Evolutionary conservation across 1,140 invertebrate genomes (phyloP).

Genomic region (Tetramorium simillimum): DNA sequence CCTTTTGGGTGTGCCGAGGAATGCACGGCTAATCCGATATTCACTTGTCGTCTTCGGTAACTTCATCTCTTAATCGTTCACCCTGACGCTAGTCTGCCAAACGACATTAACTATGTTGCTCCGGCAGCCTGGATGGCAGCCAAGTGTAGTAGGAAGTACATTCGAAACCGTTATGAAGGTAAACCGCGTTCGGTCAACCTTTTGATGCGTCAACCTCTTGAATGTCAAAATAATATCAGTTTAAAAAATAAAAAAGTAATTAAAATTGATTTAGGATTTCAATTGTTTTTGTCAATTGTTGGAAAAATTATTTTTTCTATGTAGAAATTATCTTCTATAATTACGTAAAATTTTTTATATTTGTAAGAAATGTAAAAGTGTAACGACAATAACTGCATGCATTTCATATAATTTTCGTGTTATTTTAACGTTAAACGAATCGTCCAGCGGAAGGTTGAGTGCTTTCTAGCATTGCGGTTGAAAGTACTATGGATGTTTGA

Average conservation of each 20-base stretch:
- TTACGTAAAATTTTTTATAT: background rate
- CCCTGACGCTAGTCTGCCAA: background rate
- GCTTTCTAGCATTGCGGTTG: conserved; percentile 25
- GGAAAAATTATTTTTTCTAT: background rate
- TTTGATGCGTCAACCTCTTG: too few relatives aligned
- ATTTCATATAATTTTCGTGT: conserved; percentile 7
- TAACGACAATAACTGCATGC: background rate
- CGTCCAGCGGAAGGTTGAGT: background rate
- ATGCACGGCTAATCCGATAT: conserved; percentile 52
- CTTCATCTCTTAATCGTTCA: conserved; percentile 45
- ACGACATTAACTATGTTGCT: background rate
- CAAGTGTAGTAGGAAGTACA: conserved; percentile 21
- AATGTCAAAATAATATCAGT: background rate
- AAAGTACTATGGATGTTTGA: conserved; percentile 27
- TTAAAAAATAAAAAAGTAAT: background rate
- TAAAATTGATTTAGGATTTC: background rate
- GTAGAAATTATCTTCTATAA: background rate
- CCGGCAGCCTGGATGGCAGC: conserved; percentile 29
- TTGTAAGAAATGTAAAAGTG: background rate
- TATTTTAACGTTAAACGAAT: conserved; percentile 33
- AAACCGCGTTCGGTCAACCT: conserved; percentile 1
- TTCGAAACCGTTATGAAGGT: conserved; percentile 43
- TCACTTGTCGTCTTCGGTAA: conserved; percentile 48
- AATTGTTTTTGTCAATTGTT: background rate
- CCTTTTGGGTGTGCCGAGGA: conserved; percentile 38